These are phyloP conservation scores for Misgurnus mizolepis DNA, from an alignment of 2,113 vertebrate genomes.

Conservation along the genomic window DNA sequence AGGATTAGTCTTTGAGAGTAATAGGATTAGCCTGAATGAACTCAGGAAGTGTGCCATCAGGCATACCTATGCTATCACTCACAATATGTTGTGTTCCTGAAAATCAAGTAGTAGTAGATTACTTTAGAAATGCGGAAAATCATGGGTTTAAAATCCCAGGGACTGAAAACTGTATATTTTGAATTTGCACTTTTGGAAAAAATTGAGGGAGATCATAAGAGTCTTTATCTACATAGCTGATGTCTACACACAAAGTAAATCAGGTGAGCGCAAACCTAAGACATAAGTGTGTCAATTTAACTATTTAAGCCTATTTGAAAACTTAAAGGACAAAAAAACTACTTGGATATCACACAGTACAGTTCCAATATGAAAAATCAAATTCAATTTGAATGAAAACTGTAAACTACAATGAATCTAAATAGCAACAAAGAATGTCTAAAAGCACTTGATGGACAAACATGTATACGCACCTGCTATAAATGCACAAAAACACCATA, in stretches of 20 bases:
- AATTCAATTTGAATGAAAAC: background rate
- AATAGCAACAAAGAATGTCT: background rate
- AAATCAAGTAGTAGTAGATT: no score
- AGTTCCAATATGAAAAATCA: background rate
- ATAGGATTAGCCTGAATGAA: slow-evolving; percentile 42
- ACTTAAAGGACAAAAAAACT: background rate
- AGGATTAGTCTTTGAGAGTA: slow-evolving; percentile 46
- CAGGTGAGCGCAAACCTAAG: background rate
- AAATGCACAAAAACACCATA: slow-evolving; percentile 6
- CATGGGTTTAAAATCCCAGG: no score
- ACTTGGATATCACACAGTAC: background rate
- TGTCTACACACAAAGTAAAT: slow-evolving; percentile 5
- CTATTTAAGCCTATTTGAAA: background rate
- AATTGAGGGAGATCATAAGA: background rate
- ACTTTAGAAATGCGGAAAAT: no score
- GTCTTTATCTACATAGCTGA: slow-evolving; percentile 15
- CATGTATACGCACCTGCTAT: slow-evolving; percentile 31
- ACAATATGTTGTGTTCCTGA: no score
- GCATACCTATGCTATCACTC: background rate
- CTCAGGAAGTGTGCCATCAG: slow-evolving; percentile 33
- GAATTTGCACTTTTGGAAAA: no score
- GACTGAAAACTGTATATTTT: no score
- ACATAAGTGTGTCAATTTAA: background rate
- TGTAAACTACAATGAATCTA: no score
- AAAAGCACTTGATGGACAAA: background rate